Conservation (phyloP, 2,888 invertebrate genomes). For the Arctia plantaginis region DNA sequence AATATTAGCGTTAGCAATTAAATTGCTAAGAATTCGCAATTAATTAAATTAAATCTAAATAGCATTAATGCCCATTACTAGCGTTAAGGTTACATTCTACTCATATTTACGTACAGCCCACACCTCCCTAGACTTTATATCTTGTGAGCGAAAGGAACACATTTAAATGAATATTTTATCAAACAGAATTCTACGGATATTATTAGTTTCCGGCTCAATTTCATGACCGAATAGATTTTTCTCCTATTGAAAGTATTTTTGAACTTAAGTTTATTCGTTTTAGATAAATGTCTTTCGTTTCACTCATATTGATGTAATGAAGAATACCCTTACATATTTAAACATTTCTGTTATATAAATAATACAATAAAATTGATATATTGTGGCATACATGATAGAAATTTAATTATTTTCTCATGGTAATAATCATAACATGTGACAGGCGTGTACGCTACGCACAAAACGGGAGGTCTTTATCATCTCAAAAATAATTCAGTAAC, state of each 20-base stretch:
- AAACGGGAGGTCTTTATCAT: neutral
- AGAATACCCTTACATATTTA: neutral
- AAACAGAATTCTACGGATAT: constrained; percentile 33
- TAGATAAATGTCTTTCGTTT: neutral
- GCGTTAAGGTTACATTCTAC: constrained; percentile 12
- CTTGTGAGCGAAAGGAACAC: constrained; percentile 31
- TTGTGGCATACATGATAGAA: too few relatives aligned
- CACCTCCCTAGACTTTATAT: constrained; percentile 20
- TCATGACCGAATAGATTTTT: constrained; percentile 8
- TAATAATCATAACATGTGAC: neutral
- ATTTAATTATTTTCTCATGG: too few relatives aligned
- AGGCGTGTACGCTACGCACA: neutral
- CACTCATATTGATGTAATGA: neutral
- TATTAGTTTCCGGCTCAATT: constrained; percentile 21
- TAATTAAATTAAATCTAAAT: too few relatives aligned
- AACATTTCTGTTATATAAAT: too few relatives aligned
- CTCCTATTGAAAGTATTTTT: constrained; percentile 21
- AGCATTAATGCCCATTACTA: too few relatives aligned
- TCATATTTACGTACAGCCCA: constrained; percentile 18
- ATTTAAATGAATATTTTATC: constrained; percentile 42
- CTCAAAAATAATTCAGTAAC: neutral
- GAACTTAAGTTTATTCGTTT: constrained; percentile 3
- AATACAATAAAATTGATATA: too few relatives aligned
- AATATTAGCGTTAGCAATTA: too few relatives aligned
- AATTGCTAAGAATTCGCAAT: too few relatives aligned